Evolutionary conservation across 2,113 vertebrate species (phyloP), one percentile per base, ranked within the genome.

Genomic region (Hypocryptadius cinnamomeus): DNA sequence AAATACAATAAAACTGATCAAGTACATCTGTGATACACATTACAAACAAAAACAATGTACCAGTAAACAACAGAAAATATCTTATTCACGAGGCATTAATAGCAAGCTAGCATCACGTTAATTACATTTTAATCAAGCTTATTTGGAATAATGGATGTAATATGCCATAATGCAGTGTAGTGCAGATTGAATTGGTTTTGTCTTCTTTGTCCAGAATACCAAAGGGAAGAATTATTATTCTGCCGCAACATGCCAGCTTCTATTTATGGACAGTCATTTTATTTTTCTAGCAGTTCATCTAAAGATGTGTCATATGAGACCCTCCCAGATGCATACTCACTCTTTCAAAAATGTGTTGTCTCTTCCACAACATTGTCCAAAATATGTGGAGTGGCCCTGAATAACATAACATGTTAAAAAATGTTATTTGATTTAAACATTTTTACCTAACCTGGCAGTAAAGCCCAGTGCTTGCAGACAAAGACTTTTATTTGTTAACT

Each of bases 131-230:
- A 83, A 90, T 90, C 35, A 33, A 61, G 17, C 27, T 83, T 77
- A 15, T 79, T 80, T 80, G 64, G 79, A 80, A 87, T 93, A 94
- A 77, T 80, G 54, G 51, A 66, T 85, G 45, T 65, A 77, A 77
- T 74, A 65, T 44, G 30, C 18, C 37, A 39, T 69, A 91, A 82
- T 61, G 66, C 44, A 77, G 39, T 44, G 23, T 15, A 72, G 13
- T 27, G 23, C 21, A 87, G 68, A 85, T 39, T 83, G 76, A 90
- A 82, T 69, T 66, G 68, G 21, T 33, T 94, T 91, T 87, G 71
- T 93, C 59, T 61, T 89, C 65, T 92, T 91, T 85, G 87, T 93
- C 59, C 10, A 28, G 85, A 91, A 94, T 77, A 85, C 31, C 63
- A 85, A 87, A 77, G 39, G 42, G 71, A 88, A 89, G 64, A 85